Base-by-base conservation (phyloP, 1,140 invertebrate genomes). In the Mercenaria mercenaria region DNA sequence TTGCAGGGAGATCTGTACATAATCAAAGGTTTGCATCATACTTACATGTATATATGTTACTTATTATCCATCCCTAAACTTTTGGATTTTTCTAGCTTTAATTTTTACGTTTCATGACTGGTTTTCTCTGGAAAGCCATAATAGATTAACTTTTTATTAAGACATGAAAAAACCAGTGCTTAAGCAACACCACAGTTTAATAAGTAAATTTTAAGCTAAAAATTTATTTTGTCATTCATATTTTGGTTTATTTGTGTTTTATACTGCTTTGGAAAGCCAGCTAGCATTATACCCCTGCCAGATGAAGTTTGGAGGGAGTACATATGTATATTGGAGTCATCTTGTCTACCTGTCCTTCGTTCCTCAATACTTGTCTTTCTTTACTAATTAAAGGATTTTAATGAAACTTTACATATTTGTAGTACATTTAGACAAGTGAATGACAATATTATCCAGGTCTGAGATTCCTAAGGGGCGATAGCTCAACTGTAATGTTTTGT, bases 1-100 rank as follows among this genome's bases (percentile, higher is more conserved):
- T 82, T 61, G 79, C 79, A 23, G 79, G 79, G 23, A 34, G 79
- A 32, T 34, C 10, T 61, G 50, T 82, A 29, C 79, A 82, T 43
- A 61, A 64, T 82, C 56, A 64, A 64, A 64, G 43, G 77, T 80
- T 26, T 80, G 61, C 32, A n/a, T 6, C 32, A 34, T n/a, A n/a
- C n/a, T n/a, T n/a, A n/a, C n/a, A n/a, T n/a, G n/a, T n/a, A n/a
- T 67, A 67, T 67, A 67, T n/a, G 8, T 26, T 34, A 67, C 61
- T 26, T 67, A 26, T n/a, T 67, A 67, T 34, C 23, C 32, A 67
- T 67, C 32, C 61, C 61, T 67, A 67, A 26, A 34, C 61, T 11
- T 8, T 67, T 10, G n/a, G 61, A 67, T 26, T 67, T 34, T 10
- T 67, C n/a, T 34, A 26, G 61, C n/a, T 67, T 67, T n/a, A 26